Base-by-base conservation (phyloP, 2,113 vertebrate species). In the Burhinus oedicnemus region DNA sequence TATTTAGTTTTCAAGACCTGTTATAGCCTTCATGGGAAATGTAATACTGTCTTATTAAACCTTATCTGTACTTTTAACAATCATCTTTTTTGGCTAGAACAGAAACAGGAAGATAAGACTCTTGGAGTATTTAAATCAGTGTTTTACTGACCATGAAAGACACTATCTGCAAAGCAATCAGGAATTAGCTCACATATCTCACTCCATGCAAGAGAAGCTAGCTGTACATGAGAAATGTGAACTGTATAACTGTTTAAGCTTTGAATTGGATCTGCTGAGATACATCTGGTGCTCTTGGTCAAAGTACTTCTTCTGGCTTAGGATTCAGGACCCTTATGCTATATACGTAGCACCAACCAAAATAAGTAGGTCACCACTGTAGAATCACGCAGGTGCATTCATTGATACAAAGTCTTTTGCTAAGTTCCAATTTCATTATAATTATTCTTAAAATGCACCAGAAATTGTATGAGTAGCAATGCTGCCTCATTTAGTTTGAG, bases 71-170 rank as follows among this genome's bases (percentile, higher is more conserved):
- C 49, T 92, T 90, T 82, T 57, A 83, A 66, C 62, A 78, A 29
- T 5, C 30, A 20, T 32, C 47, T 49, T 65, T 45, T 74, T 57
- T 60, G 27, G 11, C 23, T 87, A 22, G 40, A 62, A 36, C n/a
- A 76, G 70, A 60, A 85, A 64, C 47, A 64, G 38, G 36, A 85
- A 95, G 81, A 69, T 72, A 89, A 90, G 86, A 30, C 21, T 75
- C 69, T 29, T 7, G 6, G 51, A 78, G 72, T 71, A 72, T 83
- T 92, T 89, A 96, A 91, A 89, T 66, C 45, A 47, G n/a, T 91
- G 77, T 93, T 95, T 93, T 87, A 95, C 89, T 87, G 83, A 91
- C 51, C 74, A 49, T 29, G 60, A 96, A 93, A 87, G 57, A 70
- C 78, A 85, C 87, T 78, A 29, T 65, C 79, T 92, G 69, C 49